Base-by-base conservation (phyloP, 2,113 vertebrate species). In the Holacanthus passer region DNA sequence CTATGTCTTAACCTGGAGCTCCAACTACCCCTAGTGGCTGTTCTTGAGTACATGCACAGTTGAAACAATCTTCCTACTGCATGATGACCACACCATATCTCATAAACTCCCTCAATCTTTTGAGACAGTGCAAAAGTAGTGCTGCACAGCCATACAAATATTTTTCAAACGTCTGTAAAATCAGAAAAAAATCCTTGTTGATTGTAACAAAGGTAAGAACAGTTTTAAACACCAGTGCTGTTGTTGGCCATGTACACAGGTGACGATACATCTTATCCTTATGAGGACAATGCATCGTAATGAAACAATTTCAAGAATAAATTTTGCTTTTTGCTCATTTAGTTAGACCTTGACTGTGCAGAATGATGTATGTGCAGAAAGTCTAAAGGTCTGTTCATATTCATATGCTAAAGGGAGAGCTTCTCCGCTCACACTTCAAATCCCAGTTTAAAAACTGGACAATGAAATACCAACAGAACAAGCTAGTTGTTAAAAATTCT, bases 21-120 rank as follows among this genome's bases (percentile, higher is more conserved):
- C 35, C 14, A 10, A 7, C 59, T 9, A 82, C 79, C 22, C 31
- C 82, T 78, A 41, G 63, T 74, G 85, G 85, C 22, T 10, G 10
- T n/a, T 84, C 19, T 43, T 2, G 0, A 60, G 19, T 1, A 50
- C 43, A 62, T n/a, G 19, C 35, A 56, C 22, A 27, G 31, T 22
- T 4, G 35, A 58, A 39, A 39, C 45, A 47, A 17, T 50, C 47
- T 50, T 20, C 47, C 19, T 47, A 50, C 27, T 22, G 9, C 27
- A 29, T 20, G 24, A 59, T 2, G 19, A 60, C 4, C 27, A n/a
- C n/a, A n/a, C 27, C 29, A 31, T 12, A 41, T 6, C 59, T 16
- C 5, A 43, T 20, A 53, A 8, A 29, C 73, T 10, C 5, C 12
- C 53, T 50, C 45, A 13, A 13, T 31, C 41, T 31, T 8, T 8